Conservation (phyloP, 2,113 vertebrate species). For the Indicator maculatus region DNA sequence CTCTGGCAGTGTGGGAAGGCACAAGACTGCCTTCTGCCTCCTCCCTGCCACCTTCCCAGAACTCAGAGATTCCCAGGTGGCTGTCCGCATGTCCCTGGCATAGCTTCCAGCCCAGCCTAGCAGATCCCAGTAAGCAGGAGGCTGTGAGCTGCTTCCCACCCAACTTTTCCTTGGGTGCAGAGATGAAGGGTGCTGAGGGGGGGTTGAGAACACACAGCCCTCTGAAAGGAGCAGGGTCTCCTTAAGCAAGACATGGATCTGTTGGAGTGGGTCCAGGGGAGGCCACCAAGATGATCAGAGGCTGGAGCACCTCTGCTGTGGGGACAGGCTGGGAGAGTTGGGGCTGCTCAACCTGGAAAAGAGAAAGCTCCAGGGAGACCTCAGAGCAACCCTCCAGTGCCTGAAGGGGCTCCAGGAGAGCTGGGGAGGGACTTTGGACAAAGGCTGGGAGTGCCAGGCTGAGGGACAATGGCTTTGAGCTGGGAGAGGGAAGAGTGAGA, state of each 20-base stretch:
- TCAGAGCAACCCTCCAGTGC: too few species aligned
- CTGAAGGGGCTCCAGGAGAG: too few species aligned
- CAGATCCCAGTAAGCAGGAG: background rate
- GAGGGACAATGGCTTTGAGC: too few species aligned
- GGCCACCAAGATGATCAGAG: too few species aligned
- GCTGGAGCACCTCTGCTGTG: too few species aligned
- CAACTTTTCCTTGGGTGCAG: background rate
- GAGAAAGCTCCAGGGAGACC: too few species aligned
- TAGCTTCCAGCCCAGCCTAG: background rate
- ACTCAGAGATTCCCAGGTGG: rapidly evolving
- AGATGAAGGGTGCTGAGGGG: background rate
- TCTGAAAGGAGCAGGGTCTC: background rate
- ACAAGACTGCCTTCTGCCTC: background rate
- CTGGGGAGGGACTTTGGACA: too few species aligned
- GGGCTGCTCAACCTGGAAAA: too few species aligned
- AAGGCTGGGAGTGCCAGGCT: too few species aligned
- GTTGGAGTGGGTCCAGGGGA: too few species aligned
- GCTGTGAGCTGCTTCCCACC: background rate
- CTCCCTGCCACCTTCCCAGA: rapidly evolving
- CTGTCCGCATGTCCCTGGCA: rapidly evolving
- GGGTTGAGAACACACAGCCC: background rate
- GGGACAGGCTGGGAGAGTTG: too few species aligned
- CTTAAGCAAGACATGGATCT: background rate
- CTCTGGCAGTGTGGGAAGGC: background rate
- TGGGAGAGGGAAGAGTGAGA: too few species aligned